Percentiles rank a stretch among this genome's conserved stretches.
phyloP scores from a whole-genome alignment of 2,113 vertebrate genomes.

The Ophiodon elongatus region DNA sequence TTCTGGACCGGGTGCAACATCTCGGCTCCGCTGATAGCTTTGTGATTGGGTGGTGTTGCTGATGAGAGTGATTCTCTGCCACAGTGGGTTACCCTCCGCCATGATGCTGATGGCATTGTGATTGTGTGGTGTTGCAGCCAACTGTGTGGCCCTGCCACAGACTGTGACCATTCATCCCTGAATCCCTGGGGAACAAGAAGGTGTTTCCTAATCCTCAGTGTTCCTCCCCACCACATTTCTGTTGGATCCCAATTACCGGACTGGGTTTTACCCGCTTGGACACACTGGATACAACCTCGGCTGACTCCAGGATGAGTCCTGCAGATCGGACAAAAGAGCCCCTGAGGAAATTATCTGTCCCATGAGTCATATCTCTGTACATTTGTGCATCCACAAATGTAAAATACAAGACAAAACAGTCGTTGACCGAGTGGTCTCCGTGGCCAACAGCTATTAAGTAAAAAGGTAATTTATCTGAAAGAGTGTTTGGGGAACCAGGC shows the following conservation, averaged over 20 bases:
- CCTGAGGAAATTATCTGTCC: conserved; percentile 20
- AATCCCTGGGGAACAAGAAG: conserved; percentile 63
- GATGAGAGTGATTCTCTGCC: conserved; percentile 77
- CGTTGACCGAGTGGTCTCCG: conserved; percentile 17
- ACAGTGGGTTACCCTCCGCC: conserved; percentile 68
- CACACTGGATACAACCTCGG: conserved; percentile 39
- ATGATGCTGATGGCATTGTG: conserved; percentile 75
- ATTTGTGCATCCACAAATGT: conserved; percentile 40
- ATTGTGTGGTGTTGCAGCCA: conserved; percentile 66
- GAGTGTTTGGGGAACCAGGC: conserved; percentile 43
- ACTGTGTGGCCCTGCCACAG: conserved; percentile 60
- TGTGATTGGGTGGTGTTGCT: conserved; percentile 79
- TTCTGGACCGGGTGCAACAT: conserved; percentile 56
- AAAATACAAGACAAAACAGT: conserved; percentile 41
- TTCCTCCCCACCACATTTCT: conserved; percentile 58
- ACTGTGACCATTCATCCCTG: conserved; percentile 68
- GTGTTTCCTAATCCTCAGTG: conserved; percentile 73
- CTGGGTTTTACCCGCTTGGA: conserved; percentile 55
- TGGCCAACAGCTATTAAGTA: conserved; percentile 25
- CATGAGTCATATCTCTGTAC: conserved; percentile 27
- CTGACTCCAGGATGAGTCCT: conserved; percentile 37
- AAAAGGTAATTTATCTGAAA: conserved; percentile 44
- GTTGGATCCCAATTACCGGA: conserved; percentile 63
- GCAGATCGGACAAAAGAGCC: conserved; percentile 47
- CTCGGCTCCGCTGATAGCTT: conserved; percentile 72